Conservation (phyloP, 1,140 invertebrate genomes). For the Drosophila fuyamai region DNA sequence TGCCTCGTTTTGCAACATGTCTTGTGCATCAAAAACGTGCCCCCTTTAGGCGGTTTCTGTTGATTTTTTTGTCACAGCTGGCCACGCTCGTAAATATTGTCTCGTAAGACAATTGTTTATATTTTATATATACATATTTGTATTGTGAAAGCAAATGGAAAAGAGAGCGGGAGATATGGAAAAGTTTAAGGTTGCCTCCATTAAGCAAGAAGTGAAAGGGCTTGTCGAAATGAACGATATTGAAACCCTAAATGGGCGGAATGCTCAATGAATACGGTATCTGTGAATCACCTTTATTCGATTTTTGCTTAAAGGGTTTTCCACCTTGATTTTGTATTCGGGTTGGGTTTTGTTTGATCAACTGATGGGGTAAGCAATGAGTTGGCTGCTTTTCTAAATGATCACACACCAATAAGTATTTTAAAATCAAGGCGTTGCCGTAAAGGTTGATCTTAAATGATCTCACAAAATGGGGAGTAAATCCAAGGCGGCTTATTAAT, state of each 20-base stretch:
- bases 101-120: constrained; percentile 43
- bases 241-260: constrained; percentile 30
- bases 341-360: constrained; percentile 30
- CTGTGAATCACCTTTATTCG: constrained; percentile 25
- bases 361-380: constrained; percentile 29
- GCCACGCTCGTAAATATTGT: constrained; percentile 45
- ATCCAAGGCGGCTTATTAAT: not conserved
- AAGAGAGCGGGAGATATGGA: constrained; percentile 6
- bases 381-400: constrained; percentile 29
- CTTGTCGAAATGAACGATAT: constrained; percentile 5
- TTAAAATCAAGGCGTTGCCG: constrained; percentile 29
- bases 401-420: not conserved
- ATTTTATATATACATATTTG: constrained; percentile 21
- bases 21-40: constrained; percentile 59
- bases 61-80: constrained; percentile 32
- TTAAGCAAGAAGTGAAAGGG: constrained; percentile 53
- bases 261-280: constrained; percentile 10
- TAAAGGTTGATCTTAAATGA: not conserved
- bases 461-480: not conserved
- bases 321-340: constrained; percentile 3
- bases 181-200: constrained; percentile 25
- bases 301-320: constrained; percentile 11
- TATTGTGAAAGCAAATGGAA: constrained; percentile 21
- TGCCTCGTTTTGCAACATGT: constrained; percentile 39
- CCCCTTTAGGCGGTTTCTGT: constrained; percentile 44